These are phyloP conservation scores for Drosophila quadrilineata DNA, from an alignment of 1,140 invertebrate genomes.

Conservation along the genomic window DNA sequence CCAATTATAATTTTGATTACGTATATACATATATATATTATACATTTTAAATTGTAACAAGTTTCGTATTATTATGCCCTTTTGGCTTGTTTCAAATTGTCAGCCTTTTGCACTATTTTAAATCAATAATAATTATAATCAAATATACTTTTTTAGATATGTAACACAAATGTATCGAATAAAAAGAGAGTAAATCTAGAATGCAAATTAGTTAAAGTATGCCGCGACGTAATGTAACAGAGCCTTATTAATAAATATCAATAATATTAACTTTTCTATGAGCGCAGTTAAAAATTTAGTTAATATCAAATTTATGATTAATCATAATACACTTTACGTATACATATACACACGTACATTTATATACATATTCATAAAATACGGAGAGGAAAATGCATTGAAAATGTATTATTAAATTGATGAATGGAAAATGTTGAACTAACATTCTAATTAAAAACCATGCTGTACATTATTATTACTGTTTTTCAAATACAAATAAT, in stretches of 20 bases:
- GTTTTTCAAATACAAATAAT: conserved; percentile 57
- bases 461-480: conserved; percentile 69
- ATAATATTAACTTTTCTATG: conserved; percentile 71
- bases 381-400: conserved; percentile 63
- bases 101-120: conserved; percentile 41
- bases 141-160: conserved; percentile 34
- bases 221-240: conserved; percentile 47
- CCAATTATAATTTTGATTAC: conserved; percentile 21
- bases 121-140: conserved; percentile 28
- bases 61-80: conserved; percentile 47
- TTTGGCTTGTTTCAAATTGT: conserved; percentile 35
- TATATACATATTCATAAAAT: conserved; percentile 48
- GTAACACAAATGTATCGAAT: conserved; percentile 51
- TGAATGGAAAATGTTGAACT: conserved; percentile 45
- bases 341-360: conserved; percentile 42
- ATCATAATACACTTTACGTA: conserved; percentile 45
- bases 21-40: conserved; percentile 43
- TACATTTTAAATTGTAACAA: conserved; percentile 43
- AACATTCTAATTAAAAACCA: conserved; percentile 48
- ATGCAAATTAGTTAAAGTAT: conserved; percentile 46
- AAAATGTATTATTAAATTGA: conserved; percentile 69
- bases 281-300: conserved; percentile 59
- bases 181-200: conserved; percentile 33
- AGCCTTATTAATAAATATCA: conserved; percentile 75
- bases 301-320: conserved; percentile 50